Base-by-base conservation (phyloP, 2,797 vertebrate species). In the Hyperoplus immaculatus region DNA sequence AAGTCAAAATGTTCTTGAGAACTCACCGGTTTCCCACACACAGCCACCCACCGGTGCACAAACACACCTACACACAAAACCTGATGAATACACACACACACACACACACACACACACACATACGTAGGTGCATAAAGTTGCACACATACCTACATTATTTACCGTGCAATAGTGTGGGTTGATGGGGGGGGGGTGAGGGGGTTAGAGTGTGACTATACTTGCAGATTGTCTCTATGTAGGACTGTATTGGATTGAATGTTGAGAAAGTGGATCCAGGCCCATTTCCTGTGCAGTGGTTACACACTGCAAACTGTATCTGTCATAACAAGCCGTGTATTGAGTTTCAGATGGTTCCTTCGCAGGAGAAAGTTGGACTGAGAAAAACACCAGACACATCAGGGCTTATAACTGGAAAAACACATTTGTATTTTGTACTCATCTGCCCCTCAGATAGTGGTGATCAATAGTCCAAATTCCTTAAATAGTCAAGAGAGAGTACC, bases 241-340 rank as follows among this genome's bases (percentile, higher is more conserved):
- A 74, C 50, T 43, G n/a, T n/a, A n/a, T 45, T 77, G 80, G 70
- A 73, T 29, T 76, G 53, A 59, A 68, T 72, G 73, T 70, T 74
- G 57, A 77, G 64, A 43, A 43, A 71, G 50, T 73, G 60, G 61
- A 82, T 78, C 51, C 62, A 16, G 29, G 76, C 71, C 61, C 76
- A 54, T 76, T 85, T 86, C 82, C 82, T 87, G 75, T 84, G 70
- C 67, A 77, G 76, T 64, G 84, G 68, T 84, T 83, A 29, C 38
- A 43, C 75, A 43, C 75, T 82, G 84, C 81, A 79, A 75, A 81
- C 47, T 77, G 66, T 80, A 75, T 78, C 18, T 76, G 69, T 72
- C 56, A 60, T 64, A 80, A 75, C 67, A 46, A 21, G 38, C 47
- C 11, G 3, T 9, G 16, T 36, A 50, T 16, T 50, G 45, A 73